Evolutionary conservation across 2,888 invertebrate genomes (phyloP), one percentile per base, ranked within the genome.

Genomic region (Perdita meconis): DNA sequence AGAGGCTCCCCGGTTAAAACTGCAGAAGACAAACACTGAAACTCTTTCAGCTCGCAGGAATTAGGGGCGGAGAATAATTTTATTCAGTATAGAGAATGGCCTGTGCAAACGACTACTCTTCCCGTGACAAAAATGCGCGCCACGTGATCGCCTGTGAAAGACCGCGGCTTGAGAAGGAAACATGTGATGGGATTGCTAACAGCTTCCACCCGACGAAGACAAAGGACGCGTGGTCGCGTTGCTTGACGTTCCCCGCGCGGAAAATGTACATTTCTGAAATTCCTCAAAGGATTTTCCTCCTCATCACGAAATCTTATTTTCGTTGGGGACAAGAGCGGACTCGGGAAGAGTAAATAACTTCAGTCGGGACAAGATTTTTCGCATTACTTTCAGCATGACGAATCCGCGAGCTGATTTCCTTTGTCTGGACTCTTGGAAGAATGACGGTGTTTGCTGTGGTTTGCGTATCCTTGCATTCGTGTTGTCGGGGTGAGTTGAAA

Each of bases 11-110:
- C 5, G 38, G 26, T 10, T 36, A 22, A 42, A 1, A 19, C n/a
- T 6, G 22, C 12, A 10, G 22, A 60, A 38, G 34, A 51, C 51
- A 40, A 16, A 67, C 16, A 40, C n/a, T 12, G 10, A 16, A n/a
- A 47, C 24, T 44, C 42, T 51, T 47, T 6, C 19, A 50, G 10
- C 34, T 13, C 6, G 6, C 42, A 10, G 1, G 56, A 50, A 68
- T 72, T 60, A 60, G n/a, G 3, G 50, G 10, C 26, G 26, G 44
- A 24, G 16, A 42, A 53, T 53, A 44, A 53, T 59, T 72, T 30
- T 30, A 30, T 30, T 30, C 30, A 30, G 30, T 30, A 30, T 30
- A 30, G 30, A 6, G 6, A 30, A 6, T 30, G 30, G 6, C 30
- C 30, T n/a, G 30, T 30, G 42, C 22, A 16, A 34, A 55, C 19